These are phyloP conservation scores for Chironex yamaguchii DNA, from an alignment of 30 jellyfish, hydroid and myxozoan species.

Conservation along the genomic window DNA sequence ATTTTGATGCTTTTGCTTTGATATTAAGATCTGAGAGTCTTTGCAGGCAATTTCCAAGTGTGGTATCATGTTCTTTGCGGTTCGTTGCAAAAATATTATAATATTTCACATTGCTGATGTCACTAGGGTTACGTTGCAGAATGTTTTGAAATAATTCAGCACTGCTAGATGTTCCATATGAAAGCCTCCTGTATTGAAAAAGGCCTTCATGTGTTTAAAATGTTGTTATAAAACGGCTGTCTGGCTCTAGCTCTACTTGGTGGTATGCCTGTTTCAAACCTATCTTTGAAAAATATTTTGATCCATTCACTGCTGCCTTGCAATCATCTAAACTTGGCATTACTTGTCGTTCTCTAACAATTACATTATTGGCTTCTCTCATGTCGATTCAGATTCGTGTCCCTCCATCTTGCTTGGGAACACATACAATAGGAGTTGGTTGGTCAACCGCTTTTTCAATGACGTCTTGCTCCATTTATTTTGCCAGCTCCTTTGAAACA, in stretches of 20 bases:
- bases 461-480: neutral
- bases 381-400: neutral
- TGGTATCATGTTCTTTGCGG: too few relatives aligned
- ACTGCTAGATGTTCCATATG: constrained; percentile 48
- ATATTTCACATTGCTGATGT: constrained; percentile 37
- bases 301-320: constrained; percentile 19
- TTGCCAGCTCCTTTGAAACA: neutral
- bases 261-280: constrained; percentile 32
- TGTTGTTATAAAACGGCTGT: constrained; percentile 12
- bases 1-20: constrained; percentile 15
- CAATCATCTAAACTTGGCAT: constrained; percentile 33
- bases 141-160: constrained; percentile 55
- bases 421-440: constrained; percentile 25
- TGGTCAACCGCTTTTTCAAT: neutral
- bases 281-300: neutral
- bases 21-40: neutral
- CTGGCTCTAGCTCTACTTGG: constrained; percentile 14
- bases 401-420: neutral
- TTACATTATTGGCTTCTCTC: constrained; percentile 31
- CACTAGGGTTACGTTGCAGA: constrained; percentile 49
- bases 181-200: constrained; percentile 28
- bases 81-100: too few relatives aligned
- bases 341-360: constrained; percentile 19
- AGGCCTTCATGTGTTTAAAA: constrained; percentile 9
- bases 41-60: neutral